Evolutionary conservation across 2,113 vertebrate species (phyloP).

Genomic region (Symphodus melops): DNA sequence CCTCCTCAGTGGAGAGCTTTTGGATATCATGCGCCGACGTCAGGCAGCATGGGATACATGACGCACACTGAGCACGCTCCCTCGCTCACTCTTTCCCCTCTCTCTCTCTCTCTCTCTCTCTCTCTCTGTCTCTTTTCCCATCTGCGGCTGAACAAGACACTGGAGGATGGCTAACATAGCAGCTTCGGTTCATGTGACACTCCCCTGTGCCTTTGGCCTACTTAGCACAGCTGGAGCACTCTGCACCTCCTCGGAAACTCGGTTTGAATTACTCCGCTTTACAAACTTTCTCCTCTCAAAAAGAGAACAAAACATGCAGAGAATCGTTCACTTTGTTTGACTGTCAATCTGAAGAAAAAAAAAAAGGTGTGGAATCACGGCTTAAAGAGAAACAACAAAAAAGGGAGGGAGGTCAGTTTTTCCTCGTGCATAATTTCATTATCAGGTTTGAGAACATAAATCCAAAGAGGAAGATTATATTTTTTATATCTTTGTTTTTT

Average conservation of each 20-base stretch:
- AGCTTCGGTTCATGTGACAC: slow-evolving; percentile 65
- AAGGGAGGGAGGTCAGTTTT: too few species aligned
- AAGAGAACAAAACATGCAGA: too few species aligned
- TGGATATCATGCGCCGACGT: slow-evolving; percentile 55
- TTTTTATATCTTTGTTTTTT: too few species aligned
- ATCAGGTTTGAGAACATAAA: too few species aligned
- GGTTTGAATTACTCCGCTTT: slow-evolving; percentile 13
- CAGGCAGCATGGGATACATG: slow-evolving; percentile 50
- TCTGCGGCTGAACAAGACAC: slow-evolving; percentile 64
- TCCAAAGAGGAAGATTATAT: too few species aligned
- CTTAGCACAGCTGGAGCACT: slow-evolving; percentile 45
- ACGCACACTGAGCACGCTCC: slow-evolving; percentile 24
- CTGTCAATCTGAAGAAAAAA: too few species aligned
- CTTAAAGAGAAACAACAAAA: too few species aligned
- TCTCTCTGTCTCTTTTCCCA: slow-evolving; percentile 31
- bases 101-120: slow-evolving; percentile 9
- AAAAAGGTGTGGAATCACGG: too few species aligned
- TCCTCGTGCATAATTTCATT: too few species aligned
- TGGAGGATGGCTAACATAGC: slow-evolving; percentile 63
- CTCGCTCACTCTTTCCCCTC: slow-evolving; percentile 5
- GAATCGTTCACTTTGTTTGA: too few species aligned
- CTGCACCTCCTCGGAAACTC: slow-evolving; percentile 21
- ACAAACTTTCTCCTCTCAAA: not conserved
- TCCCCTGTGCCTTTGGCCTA: slow-evolving; percentile 69
- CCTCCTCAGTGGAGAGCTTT: slow-evolving; percentile 48